A percentile compares a stretch with the other conserved stretches of the same genome.
These are phyloP conservation scores for Ailuropoda melanoleuca DNA, from an alignment of 2,113 vertebrate genomes.

Conservation along the genomic window DNA sequence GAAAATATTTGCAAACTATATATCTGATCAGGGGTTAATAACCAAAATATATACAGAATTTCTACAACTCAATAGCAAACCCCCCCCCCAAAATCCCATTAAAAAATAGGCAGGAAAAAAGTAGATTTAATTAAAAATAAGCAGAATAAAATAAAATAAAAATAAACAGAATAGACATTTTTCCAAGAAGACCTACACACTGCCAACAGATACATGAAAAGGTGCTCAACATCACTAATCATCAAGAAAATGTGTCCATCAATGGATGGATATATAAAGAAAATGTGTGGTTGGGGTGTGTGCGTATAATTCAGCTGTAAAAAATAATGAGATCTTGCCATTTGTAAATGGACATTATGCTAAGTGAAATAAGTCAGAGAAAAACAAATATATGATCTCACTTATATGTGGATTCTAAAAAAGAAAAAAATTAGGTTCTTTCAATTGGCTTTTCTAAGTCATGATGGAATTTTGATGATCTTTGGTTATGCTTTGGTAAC, in stretches of 20 bases:
- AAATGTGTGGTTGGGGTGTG: background rate
- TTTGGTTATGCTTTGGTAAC: slow-evolving; percentile 20
- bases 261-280: background rate
- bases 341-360: background rate
- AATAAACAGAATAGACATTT: background rate
- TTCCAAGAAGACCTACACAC: background rate
- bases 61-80: background rate
- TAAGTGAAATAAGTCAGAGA: background rate
- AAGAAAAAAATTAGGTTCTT: background rate
- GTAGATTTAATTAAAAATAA: background rate
- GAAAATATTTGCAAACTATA: background rate
- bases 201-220: background rate
- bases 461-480: background rate
- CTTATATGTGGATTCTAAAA: background rate
- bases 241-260: background rate
- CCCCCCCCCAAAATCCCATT: background rate
- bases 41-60: background rate
- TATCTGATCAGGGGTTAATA: background rate
- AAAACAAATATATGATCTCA: background rate
- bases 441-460: background rate
- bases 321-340: background rate
- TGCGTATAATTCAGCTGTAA: background rate
- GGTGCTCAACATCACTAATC: background rate
- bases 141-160: background rate
- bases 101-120: background rate